Base-by-base conservation (phyloP, 2,113 vertebrate genomes). In the Butorides virescens region DNA sequence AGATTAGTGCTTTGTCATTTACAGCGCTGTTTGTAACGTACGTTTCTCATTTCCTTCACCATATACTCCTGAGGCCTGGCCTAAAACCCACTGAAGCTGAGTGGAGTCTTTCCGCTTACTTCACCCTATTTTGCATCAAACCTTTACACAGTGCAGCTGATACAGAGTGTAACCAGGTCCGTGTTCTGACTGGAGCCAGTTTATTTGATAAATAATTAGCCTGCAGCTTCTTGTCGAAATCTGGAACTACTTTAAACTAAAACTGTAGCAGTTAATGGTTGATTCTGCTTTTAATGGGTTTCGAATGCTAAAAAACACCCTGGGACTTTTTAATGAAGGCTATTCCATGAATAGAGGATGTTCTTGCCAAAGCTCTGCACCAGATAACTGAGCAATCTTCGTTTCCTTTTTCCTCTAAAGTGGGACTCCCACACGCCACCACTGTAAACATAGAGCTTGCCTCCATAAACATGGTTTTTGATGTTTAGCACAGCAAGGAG, bases 341-440 rank as follows among this genome's bases (percentile, higher is more conserved):
- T 95, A 42, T 92, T 97, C 72, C 85, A 92, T 96, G 84, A 97
- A 97, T 96, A 96, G 92, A 86, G 93, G 83, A 85, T 94, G 79
- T 91, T 96, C 92, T 94, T 96, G 91, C 91, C 94, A 92, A 96
- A 91, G 55, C 82, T 83, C 72, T 84, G 59, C 46, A 91, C 87
- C 92, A 96, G 89, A 96, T 96, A 97, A 87, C 90, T 88, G 81
- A 94, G 93, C 84, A 94, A 83, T 96, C 91, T 91, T 94, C 23
- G 11, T 86, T 96, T 94, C 92, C 94, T 94, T 95, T 97, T 95
- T 89, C 89, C 90, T 92, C 74, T 94, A 9, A 81, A 94, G 85
- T 86, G 93, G 61, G 92, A 83, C 94, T 96, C 92, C 87, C 93
- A 96, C 95, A 92, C 8, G 1, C 84, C 82, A 95, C 80, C 89